A percentile compares a stretch with the other conserved stretches of the same genome.
These are phyloP conservation scores for Actias luna DNA, from an alignment of 2,888 invertebrate genomes.

Conservation along the genomic window DNA sequence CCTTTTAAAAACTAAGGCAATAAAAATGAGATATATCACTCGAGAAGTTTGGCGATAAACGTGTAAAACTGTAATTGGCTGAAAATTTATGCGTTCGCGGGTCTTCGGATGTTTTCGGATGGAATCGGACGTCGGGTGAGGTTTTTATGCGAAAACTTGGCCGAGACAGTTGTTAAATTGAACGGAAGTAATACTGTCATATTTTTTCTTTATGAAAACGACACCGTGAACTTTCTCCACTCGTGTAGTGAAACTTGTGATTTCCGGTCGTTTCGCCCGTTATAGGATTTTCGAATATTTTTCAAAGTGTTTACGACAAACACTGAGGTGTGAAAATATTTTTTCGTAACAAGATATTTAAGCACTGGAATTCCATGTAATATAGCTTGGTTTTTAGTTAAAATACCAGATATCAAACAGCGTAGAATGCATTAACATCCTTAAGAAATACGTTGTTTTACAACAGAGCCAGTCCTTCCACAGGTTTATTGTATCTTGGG, in stretches of 20 bases:
- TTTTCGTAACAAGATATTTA: too few relatives aligned
- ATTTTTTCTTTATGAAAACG: constrained; percentile 10
- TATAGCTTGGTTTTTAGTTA: too few relatives aligned
- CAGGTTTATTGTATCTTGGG: too few relatives aligned
- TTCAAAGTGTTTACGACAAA: too few relatives aligned
- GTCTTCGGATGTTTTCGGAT: constrained; percentile 40
- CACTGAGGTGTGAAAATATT: too few relatives aligned
- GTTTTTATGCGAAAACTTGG: constrained; percentile 19
- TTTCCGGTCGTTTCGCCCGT: background rate
- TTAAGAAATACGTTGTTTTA: too few relatives aligned
- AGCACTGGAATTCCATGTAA: too few relatives aligned
- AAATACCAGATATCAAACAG: too few relatives aligned
- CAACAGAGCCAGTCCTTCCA: too few relatives aligned
- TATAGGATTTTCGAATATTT: too few relatives aligned
- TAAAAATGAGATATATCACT: constrained; percentile 66
- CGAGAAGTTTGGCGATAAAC: constrained; percentile 55
- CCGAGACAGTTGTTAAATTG: constrained; percentile 17
- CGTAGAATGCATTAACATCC: too few relatives aligned
- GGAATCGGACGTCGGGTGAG: constrained; percentile 34
- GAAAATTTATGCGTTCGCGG: constrained; percentile 54
- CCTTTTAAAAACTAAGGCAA: constrained; percentile 69
- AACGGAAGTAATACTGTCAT: constrained; percentile 14
- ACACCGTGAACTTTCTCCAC: constrained; percentile 3
- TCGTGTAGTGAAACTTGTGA: background rate
- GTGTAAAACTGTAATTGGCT: constrained; percentile 61